These are phyloP conservation scores for Brachionus sp. DNA, from an alignment of 1,140 invertebrate species.

Conservation along the genomic window DNA sequence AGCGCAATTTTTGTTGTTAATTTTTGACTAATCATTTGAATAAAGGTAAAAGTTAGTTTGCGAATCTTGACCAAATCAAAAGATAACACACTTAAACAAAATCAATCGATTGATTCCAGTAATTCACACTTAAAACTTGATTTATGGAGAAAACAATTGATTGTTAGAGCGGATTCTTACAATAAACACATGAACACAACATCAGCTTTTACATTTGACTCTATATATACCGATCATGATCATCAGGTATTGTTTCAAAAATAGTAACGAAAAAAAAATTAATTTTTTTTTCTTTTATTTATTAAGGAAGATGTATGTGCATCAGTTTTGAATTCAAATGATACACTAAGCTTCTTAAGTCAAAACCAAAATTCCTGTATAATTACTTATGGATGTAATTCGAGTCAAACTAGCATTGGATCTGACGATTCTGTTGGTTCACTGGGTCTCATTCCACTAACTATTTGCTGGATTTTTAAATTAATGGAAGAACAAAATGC, in stretches of 20 bases:
- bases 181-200: background rate
- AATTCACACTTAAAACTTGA: conserved; percentile 26
- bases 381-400: background rate
- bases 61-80: background rate
- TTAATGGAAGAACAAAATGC: background rate
- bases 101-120: background rate
- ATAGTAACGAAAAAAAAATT: too few relatives aligned
- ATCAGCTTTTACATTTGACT: background rate
- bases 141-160: conserved; percentile 14
- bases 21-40: background rate
- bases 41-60: background rate
- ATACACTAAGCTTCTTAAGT: background rate
- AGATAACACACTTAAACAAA: background rate
- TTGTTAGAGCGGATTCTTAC: background rate
- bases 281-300: background rate
- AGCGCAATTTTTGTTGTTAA: background rate
- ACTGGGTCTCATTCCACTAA: conserved; percentile 5
- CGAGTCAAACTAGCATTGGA: background rate
- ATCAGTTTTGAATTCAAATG: background rate
- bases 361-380: background rate
- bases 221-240: conserved; percentile 15
- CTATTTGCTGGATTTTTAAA: conserved; percentile 23
- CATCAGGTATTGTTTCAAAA: background rate
- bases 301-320: background rate
- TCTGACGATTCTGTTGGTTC: background rate